Evolutionary conservation across 2,113 vertebrate species (phyloP).

Genomic region (Nyctibius bracteatus): DNA sequence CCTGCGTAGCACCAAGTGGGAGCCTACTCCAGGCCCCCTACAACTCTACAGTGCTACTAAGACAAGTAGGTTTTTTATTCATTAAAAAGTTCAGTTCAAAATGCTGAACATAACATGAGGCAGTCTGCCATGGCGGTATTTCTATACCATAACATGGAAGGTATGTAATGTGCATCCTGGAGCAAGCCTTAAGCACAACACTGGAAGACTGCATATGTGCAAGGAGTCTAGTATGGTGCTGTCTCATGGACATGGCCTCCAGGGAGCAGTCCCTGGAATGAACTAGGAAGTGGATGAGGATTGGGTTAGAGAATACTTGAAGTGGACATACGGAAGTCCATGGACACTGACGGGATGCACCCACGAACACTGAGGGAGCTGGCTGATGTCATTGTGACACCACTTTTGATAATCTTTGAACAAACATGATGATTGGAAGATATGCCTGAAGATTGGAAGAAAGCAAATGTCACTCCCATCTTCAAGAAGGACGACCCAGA

Average conservation of each 20-base stretch:
- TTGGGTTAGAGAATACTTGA: not conserved
- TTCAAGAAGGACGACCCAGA: too few species aligned
- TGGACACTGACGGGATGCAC: not conserved
- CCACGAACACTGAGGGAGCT: not conserved
- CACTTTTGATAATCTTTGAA: not conserved
- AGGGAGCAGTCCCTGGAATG: not conserved
- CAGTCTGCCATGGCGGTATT: rapidly evolving
- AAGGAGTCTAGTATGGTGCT: not conserved
- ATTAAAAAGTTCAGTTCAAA: not conserved
- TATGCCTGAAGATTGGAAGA: not conserved
- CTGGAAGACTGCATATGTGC: not conserved
- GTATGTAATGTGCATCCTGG: not conserved
- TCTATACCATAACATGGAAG: not conserved
- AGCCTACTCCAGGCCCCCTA: not conserved
- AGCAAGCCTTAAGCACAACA: not conserved
- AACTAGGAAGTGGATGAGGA: not conserved
- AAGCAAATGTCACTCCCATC: not conserved
- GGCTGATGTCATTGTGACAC: not conserved
- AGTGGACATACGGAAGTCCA: not conserved
- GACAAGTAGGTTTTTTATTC: not conserved
- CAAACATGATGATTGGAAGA: not conserved
- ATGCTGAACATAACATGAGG: not conserved
- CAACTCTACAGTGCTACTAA: not conserved
- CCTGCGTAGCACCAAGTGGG: not conserved
- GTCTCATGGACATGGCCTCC: not conserved